Percentiles rank a stretch among this genome's conserved stretches.
phyloP scores from a whole-genome alignment of 2,888 invertebrate genomes.

The Sesamia inferens region DNA sequence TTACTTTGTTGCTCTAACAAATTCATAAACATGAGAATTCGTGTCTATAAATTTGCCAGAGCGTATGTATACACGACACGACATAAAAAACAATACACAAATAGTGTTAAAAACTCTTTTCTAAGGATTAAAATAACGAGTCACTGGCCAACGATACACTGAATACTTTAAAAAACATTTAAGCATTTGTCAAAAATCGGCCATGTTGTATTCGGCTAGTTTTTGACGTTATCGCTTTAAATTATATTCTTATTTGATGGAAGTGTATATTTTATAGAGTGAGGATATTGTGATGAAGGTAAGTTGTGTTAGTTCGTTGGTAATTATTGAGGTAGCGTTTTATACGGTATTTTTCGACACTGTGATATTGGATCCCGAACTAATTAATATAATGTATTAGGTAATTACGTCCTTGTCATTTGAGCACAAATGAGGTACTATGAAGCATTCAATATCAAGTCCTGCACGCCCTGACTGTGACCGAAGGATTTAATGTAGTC shows the following conservation, averaged over 20 bases:
- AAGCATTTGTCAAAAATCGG: conserved; percentile 11
- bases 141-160: neutral
- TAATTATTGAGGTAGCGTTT: neutral
- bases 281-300: conserved; percentile 68
- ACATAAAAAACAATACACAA: neutral
- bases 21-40: neutral
- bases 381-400: too few species aligned
- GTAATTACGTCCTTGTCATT: neutral
- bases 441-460: neutral
- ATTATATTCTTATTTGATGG: conserved; percentile 53
- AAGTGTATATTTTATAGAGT: conserved; percentile 58
- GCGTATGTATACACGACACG: neutral
- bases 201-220: conserved; percentile 42
- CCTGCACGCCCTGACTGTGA: neutral
- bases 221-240: conserved; percentile 51
- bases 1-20: neutral
- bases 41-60: too few species aligned
- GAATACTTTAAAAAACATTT: neutral
- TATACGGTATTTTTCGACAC: neutral
- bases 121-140: neutral
- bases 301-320: neutral
- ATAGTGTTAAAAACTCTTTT: conserved; percentile 9
- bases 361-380: neutral
- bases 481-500: too few species aligned
- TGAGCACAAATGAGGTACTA: neutral